A percentile compares a stretch with the other conserved stretches of the same genome.
These are phyloP conservation scores for Cyprinodon diabolis DNA, from an alignment of 2,797 vertebrate species.

Conservation along the genomic window DNA sequence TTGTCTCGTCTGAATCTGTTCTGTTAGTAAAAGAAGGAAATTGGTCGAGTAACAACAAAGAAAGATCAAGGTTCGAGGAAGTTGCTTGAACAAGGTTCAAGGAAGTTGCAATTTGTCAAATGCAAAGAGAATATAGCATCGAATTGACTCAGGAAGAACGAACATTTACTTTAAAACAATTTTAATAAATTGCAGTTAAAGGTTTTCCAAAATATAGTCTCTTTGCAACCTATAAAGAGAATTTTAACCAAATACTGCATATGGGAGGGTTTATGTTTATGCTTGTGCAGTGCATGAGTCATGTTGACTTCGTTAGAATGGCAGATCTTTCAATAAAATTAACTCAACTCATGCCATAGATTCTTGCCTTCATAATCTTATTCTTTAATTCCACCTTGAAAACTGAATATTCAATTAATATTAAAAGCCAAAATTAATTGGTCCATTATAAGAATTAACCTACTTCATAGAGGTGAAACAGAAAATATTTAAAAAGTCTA, in stretches of 20 bases:
- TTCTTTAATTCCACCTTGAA: background rate
- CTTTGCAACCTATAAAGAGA: background rate
- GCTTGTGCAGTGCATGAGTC: background rate
- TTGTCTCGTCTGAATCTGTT: background rate
- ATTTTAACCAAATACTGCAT: background rate
- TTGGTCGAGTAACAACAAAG: background rate
- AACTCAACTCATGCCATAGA: background rate
- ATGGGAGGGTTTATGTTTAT: background rate
- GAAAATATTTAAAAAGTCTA: background rate
- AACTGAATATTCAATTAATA: background rate
- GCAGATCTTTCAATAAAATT: background rate
- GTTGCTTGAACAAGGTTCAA: background rate
- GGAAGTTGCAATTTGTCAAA: background rate
- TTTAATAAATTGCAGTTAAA: background rate
- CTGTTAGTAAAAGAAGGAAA: background rate
- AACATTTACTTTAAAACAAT: background rate
- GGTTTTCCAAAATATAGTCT: background rate
- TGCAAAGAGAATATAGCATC: background rate
- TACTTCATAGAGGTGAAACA: background rate
- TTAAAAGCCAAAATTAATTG: background rate
- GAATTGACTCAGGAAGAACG: background rate
- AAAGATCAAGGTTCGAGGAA: background rate
- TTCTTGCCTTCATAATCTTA: background rate
- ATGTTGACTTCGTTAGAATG: background rate
- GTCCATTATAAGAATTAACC: background rate